These are phyloP conservation scores for Dascyllus trimaculatus DNA, from an alignment of 2,113 vertebrate genomes.

Conservation along the genomic window DNA sequence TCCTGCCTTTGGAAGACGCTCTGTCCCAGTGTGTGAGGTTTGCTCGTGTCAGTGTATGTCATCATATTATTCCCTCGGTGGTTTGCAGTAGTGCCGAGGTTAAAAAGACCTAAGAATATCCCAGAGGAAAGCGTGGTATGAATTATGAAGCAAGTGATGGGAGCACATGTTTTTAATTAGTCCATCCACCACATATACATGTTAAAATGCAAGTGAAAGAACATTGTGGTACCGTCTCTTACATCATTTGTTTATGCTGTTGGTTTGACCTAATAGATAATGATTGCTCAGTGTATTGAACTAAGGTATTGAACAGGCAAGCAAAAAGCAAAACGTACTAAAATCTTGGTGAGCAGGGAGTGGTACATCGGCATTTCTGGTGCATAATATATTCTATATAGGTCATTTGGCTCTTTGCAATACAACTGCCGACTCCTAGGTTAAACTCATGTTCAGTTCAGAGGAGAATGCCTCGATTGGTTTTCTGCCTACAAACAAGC, in stretches of 20 bases:
- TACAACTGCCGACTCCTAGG: not conserved
- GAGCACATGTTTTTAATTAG: not conserved
- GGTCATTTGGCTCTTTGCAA: not conserved
- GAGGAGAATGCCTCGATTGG: too few species aligned
- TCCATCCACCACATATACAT: not conserved
- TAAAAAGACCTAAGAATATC: constrained; percentile 7
- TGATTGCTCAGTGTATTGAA: not conserved
- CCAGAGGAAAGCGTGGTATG: not conserved
- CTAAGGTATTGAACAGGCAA: too few species aligned
- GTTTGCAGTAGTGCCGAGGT: constrained; percentile 19
- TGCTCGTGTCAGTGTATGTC: constrained; percentile 27
- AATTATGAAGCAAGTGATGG: not conserved
- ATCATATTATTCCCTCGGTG: constrained; percentile 12
- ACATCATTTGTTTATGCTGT: not conserved
- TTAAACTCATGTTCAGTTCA: not conserved
- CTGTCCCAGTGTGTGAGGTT: not conserved
- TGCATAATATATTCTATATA: too few species aligned
- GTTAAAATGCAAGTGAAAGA: not conserved
- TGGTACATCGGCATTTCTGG: too few species aligned
- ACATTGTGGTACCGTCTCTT: not conserved
- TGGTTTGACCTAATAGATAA: not conserved
- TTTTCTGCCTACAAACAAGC: too few species aligned
- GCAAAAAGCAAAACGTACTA: too few species aligned
- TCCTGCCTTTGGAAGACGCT: not conserved
- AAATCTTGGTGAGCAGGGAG: too few species aligned